Conservation (phyloP, 2,888 invertebrate species). For the Tridacna crocea region DNA sequence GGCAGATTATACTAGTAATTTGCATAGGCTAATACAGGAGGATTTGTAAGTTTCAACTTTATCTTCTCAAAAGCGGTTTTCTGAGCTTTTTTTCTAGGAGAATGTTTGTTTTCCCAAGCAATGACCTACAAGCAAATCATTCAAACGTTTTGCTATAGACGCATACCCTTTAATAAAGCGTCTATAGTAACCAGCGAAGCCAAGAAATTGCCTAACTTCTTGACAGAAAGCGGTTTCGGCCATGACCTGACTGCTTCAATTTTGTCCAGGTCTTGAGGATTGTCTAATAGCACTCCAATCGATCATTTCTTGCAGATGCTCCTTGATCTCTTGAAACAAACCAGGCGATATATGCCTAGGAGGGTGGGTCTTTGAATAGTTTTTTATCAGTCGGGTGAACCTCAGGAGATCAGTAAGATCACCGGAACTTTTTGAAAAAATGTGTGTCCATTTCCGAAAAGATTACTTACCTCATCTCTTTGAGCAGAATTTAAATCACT, state of each 20-base stretch:
- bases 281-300: constrained; percentile 50
- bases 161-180: background rate
- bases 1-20: constrained; percentile 23
- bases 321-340: constrained; percentile 37
- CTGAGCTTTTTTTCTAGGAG: background rate
- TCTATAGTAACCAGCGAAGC: background rate
- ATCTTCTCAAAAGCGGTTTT: background rate
- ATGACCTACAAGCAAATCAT: background rate
- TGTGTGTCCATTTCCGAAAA: constrained; percentile 51
- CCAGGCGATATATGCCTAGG: constrained; percentile 39
- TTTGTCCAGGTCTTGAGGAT: constrained; percentile 49
- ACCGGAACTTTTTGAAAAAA: constrained; percentile 46
- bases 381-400: constrained; percentile 20
- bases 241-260: constrained; percentile 30
- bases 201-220: background rate
- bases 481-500: constrained; percentile 34
- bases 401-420: constrained; percentile 57
- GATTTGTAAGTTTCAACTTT: background rate
- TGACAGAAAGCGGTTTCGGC: constrained; percentile 43
- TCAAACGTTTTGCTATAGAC: background rate
- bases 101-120: background rate
- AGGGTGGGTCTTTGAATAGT: constrained; percentile 36
- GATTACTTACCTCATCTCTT: constrained; percentile 20
- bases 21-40: constrained; percentile 20
- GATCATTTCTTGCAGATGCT: constrained; percentile 54